Evolutionary conservation across 2,888 invertebrate species (phyloP).

Genomic region (Lissocephala sabroskyi): DNA sequence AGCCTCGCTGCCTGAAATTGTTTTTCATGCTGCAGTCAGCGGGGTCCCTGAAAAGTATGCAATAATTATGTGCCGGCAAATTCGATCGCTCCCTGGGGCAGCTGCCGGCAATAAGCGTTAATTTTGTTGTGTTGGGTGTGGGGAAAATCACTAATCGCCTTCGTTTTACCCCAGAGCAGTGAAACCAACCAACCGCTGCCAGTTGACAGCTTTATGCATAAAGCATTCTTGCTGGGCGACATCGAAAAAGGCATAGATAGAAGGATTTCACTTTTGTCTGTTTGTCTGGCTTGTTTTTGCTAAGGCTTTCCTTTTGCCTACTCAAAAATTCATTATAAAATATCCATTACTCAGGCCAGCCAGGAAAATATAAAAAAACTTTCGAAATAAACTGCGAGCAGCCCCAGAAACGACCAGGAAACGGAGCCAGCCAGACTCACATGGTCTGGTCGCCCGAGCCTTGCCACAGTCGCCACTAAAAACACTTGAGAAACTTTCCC

Average conservation of each 20-base stretch:
- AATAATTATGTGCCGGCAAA: slow-evolving; percentile 48
- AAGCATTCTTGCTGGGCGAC: no score
- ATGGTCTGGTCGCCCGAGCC: background rate
- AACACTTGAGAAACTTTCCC: slow-evolving; percentile 57
- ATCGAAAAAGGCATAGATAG: no score
- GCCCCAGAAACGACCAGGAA: background rate
- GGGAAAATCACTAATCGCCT: no score
- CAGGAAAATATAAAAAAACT: slow-evolving; percentile 1
- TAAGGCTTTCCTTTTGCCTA: slow-evolving; percentile 19
- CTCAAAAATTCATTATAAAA: slow-evolving; percentile 54
- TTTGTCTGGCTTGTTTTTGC: slow-evolving; percentile 4
- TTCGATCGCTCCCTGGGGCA: no score
- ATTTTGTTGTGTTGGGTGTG: no score
- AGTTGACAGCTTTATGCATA: no score
- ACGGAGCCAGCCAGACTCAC: background rate
- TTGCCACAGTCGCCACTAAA: slow-evolving; percentile 23
- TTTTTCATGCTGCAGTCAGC: slow-evolving; percentile 38
- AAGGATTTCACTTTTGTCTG: no score
- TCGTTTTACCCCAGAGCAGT: no score
- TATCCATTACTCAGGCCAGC: slow-evolving; percentile 56
- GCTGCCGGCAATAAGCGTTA: no score
- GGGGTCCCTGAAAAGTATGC: slow-evolving; percentile 38
- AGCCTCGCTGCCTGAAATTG: slow-evolving; percentile 41
- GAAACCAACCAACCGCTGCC: no score
- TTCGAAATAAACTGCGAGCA: slow-evolving; percentile 4